These are phyloP conservation scores for Xylocopa sonorina DNA, from an alignment of 1,140 invertebrate genomes.

Conservation along the genomic window DNA sequence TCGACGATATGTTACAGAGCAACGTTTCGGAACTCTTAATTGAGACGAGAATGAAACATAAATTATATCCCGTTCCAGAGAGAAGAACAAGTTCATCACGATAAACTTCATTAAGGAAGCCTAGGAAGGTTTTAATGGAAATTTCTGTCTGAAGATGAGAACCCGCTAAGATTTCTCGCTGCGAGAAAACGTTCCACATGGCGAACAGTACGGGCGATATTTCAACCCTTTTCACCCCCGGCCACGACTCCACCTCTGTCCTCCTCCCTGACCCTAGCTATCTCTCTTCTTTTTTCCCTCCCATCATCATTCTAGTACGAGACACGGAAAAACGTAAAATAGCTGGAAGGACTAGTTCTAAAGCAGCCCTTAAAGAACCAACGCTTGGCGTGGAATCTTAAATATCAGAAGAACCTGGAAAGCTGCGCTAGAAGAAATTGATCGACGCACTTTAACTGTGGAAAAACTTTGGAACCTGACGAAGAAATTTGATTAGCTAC, in stretches of 20 bases:
- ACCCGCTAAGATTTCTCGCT: constrained; percentile 31
- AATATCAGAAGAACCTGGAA: background rate
- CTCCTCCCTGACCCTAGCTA: background rate
- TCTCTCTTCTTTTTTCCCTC: background rate
- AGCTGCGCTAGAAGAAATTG: background rate
- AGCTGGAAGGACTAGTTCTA: background rate
- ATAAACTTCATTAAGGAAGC: constrained; percentile 35
- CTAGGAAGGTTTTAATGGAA: constrained; percentile 40
- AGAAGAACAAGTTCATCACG: constrained; percentile 30
- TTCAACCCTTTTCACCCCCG: constrained; percentile 18
- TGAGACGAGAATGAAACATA: constrained; percentile 36
- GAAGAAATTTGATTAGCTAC: too few relatives aligned
- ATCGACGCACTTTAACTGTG: too few relatives aligned
- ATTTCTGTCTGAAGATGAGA: constrained; percentile 23
- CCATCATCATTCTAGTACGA: background rate
- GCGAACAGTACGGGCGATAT: constrained; percentile 23
- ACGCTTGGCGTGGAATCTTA: background rate
- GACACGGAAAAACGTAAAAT: background rate
- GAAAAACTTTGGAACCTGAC: too few relatives aligned
- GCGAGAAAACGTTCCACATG: constrained; percentile 12
- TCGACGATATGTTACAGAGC: background rate
- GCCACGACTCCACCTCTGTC: background rate
- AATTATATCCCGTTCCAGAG: constrained; percentile 31
- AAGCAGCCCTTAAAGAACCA: background rate
- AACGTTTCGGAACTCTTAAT: constrained; percentile 17